Percentiles rank a stretch among this genome's conserved stretches.
phyloP scores from a whole-genome alignment of 2,797 vertebrate genomes.

The Enteromius trimaculatus region DNA sequence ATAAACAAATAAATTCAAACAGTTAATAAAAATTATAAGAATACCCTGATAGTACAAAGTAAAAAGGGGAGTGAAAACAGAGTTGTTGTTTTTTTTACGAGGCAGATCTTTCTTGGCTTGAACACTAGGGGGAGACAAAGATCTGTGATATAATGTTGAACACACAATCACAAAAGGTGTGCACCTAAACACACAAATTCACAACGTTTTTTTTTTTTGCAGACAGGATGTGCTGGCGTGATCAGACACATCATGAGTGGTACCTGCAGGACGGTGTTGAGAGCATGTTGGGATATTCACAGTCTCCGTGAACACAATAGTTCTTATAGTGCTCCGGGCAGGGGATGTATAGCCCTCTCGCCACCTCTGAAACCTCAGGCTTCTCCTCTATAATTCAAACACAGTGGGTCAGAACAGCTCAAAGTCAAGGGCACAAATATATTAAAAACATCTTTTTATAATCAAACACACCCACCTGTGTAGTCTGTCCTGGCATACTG shows the following conservation, averaged over 20 bases:
- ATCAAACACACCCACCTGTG: slow-evolving; percentile 79
- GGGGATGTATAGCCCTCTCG: slow-evolving; percentile 88
- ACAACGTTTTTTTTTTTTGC: background rate
- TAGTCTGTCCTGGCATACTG: slow-evolving; percentile 92
- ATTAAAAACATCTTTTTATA: background rate
- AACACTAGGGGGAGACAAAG: slow-evolving; percentile 41
- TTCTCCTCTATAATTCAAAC: slow-evolving; percentile 65
- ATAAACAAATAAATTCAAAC: background rate
- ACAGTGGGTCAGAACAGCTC: slow-evolving; percentile 14
- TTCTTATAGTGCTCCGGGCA: slow-evolving; percentile 95
- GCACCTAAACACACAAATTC: background rate
- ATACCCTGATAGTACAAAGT: background rate
- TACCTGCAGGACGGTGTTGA: slow-evolving; percentile 97
- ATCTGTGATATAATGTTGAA: background rate
- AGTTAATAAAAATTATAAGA: background rate
- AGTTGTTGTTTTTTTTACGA: background rate
- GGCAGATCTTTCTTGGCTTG: background rate
- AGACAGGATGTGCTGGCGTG: background rate
- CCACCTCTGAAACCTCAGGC: slow-evolving; percentile 81
- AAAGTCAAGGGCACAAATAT: slow-evolving; percentile 13
- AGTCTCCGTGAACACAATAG: slow-evolving; percentile 97
- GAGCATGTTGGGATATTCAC: slow-evolving; percentile 89
- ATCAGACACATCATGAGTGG: slow-evolving; percentile 30
- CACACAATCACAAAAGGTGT: background rate
- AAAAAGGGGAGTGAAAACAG: background rate